Percentiles rank a stretch among this genome's conserved stretches.
phyloP scores from a whole-genome alignment of 2,888 invertebrate genomes.

The Perdita meconis region DNA sequence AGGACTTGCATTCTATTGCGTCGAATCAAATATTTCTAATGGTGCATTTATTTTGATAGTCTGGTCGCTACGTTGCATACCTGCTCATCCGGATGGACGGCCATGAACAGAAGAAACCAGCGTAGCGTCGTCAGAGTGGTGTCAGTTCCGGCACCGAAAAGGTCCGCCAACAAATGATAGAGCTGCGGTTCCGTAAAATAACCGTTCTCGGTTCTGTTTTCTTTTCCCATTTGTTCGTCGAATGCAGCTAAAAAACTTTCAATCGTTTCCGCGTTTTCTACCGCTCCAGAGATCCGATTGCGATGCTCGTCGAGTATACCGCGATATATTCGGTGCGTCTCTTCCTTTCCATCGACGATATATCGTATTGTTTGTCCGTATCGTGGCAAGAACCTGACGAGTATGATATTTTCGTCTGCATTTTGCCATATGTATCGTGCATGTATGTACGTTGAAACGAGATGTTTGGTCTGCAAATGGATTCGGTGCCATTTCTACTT shows the following conservation, averaged over 20 bases:
- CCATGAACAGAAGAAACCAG: slow-evolving; percentile 93
- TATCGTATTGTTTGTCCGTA: slow-evolving; percentile 88
- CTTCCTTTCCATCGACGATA: slow-evolving; percentile 88
- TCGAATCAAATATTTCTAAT: too few species aligned
- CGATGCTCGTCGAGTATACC: slow-evolving; percentile 87
- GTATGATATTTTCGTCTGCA: not conserved
- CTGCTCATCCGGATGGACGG: slow-evolving; percentile 88
- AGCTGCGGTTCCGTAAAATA: slow-evolving; percentile 89
- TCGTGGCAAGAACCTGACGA: slow-evolving; percentile 87
- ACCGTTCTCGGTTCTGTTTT: slow-evolving; percentile 79
- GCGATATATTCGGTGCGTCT: slow-evolving; percentile 90
- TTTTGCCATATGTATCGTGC: not conserved
- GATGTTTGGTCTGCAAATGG: too few species aligned
- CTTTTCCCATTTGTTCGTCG: slow-evolving; percentile 85
- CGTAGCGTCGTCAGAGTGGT: slow-evolving; percentile 92
- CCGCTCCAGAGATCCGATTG: slow-evolving; percentile 6
- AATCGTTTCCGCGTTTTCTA: slow-evolving; percentile 51
- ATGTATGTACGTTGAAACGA: not conserved
- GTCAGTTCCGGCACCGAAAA: slow-evolving; percentile 94
- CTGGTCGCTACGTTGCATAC: slow-evolving; percentile 79
- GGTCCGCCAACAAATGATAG: slow-evolving; percentile 90
- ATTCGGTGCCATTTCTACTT: too few species aligned
- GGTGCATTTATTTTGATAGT: not conserved
- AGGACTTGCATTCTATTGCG: not conserved
- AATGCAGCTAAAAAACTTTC: slow-evolving; percentile 88